phyloP scores from a whole-genome alignment of 2,113 vertebrate genomes.

The Sakesphorus luctuosus region DNA sequence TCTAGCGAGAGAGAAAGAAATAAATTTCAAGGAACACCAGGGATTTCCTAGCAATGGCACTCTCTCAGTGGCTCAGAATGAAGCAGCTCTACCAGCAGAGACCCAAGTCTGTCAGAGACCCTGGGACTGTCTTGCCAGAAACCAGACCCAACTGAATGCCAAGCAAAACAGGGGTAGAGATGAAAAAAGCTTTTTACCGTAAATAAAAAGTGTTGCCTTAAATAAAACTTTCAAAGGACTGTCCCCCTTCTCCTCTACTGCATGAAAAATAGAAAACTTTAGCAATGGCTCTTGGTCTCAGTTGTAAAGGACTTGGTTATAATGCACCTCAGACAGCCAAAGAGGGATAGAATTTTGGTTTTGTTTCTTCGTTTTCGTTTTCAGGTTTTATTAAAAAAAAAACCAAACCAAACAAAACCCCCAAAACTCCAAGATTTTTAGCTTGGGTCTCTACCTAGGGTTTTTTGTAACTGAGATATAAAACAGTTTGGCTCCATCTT shows the following conservation, averaged over 20 bases:
- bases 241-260: background rate
- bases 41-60: background rate
- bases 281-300: background rate
- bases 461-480: conserved; percentile 27
- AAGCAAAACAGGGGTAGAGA: background rate
- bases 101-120: background rate
- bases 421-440: background rate
- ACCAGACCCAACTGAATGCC: background rate
- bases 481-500: conserved; percentile 50
- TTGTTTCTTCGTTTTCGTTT: background rate
- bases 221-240: background rate
- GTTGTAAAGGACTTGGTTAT: background rate
- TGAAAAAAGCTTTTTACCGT: background rate
- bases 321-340: background rate
- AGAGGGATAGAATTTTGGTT: background rate
- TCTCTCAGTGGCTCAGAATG: background rate
- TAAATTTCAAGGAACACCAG: background rate
- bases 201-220: background rate
- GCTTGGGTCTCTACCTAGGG: background rate
- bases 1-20: background rate
- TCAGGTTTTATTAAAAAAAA: background rate
- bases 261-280: background rate
- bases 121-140: background rate
- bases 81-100: background rate
- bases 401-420: background rate